These are phyloP conservation scores for Danaus plexippus DNA, from an alignment of 1,140 invertebrate species.

Conservation along the genomic window DNA sequence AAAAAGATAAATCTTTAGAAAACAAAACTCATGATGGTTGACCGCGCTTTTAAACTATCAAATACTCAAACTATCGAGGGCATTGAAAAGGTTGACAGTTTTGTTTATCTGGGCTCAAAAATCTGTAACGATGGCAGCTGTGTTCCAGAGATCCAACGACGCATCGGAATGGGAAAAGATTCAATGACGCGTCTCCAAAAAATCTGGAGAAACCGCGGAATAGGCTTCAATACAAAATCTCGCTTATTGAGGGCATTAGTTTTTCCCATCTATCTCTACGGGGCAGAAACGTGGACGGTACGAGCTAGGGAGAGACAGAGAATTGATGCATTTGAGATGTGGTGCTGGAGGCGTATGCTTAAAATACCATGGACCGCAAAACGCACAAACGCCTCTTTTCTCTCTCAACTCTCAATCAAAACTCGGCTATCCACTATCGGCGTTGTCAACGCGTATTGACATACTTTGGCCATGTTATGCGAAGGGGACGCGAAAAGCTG, in stretches of 20 bases:
- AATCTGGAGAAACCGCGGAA: not conserved
- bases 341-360: too few relatives aligned
- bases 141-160: not conserved
- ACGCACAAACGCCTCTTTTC: too few relatives aligned
- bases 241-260: not conserved
- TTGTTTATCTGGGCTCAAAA: slow-evolving; percentile 1
- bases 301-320: too few relatives aligned
- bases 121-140: not conserved
- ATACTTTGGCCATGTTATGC: too few relatives aligned
- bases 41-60: not conserved
- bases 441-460: too few relatives aligned
- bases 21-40: not conserved
- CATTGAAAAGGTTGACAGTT: not conserved
- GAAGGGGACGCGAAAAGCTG: too few relatives aligned
- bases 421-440: too few relatives aligned
- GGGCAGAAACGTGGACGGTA: too few relatives aligned
- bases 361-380: too few relatives aligned
- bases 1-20: not conserved
- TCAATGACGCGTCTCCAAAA: not conserved
- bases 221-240: slow-evolving; percentile 1
- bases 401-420: too few relatives aligned
- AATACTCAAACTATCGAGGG: not conserved
- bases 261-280: not conserved
- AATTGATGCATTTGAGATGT: too few relatives aligned
- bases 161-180: not conserved